Percentiles rank a stretch among this genome's conserved stretches.
phyloP scores from a whole-genome alignment of 2,797 vertebrate genomes.

The Hafferia zeledoni region DNA sequence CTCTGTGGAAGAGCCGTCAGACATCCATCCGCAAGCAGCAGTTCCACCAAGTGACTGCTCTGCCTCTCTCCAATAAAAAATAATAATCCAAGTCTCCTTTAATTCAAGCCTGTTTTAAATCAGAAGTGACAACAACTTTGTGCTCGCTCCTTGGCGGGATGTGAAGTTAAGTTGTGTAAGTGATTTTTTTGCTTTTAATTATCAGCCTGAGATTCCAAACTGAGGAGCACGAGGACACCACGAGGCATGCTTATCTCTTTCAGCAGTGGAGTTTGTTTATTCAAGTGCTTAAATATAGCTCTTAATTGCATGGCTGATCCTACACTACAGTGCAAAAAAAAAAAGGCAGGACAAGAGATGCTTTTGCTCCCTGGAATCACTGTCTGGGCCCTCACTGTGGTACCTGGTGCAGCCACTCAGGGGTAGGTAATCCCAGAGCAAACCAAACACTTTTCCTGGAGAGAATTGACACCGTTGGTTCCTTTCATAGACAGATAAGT shows the following conservation, averaged over 20 bases:
- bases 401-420: not conserved
- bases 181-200: not conserved
- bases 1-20: not conserved
- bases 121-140: not conserved
- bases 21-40: not conserved
- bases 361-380: not conserved
- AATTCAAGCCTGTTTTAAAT: not conserved
- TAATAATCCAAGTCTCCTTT: not conserved
- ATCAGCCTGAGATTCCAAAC: not conserved
- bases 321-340: not conserved
- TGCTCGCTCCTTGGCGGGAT: not conserved
- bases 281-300: not conserved
- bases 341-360: not conserved
- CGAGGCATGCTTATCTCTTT: not conserved
- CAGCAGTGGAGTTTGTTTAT: not conserved
- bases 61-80: not conserved
- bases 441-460: not conserved
- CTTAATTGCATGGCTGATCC: not conserved
- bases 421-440: not conserved
- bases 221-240: not conserved
- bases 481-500: not conserved
- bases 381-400: fast-evolving
- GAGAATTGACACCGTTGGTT: not conserved
- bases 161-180: not conserved
- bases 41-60: not conserved